Evolutionary conservation across 1,140 invertebrate species (phyloP), one percentile per base, ranked within the genome.

Genomic region (Scaptomyza hsui): DNA sequence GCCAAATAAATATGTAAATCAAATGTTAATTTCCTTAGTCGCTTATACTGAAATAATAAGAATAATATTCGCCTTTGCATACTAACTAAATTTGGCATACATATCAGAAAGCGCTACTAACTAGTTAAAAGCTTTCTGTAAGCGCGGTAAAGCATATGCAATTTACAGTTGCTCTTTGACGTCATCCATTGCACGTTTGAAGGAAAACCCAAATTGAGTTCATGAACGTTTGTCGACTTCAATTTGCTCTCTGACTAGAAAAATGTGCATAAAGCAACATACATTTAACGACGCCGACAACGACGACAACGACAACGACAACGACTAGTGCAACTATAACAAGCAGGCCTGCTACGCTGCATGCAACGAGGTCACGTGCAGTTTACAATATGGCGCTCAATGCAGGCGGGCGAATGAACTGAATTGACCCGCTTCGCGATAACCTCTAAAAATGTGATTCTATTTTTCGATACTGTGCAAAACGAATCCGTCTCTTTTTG

Each of bases 201-300:
- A 86, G 78, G 81, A 81, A 86, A 80, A 86, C 53, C 73, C 71
- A 69, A 89, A 89, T 89, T 89, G 85, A 89, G 85, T 89, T 89
- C 85, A 89, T 78, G 85, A 89, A 89, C 85, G 85, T 89, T 89
- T 89, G 85, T 89, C 85, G 85, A 89, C 85, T 89, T 82, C 85
- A 89, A 89, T 89, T 89, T 83, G 76, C 75, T 83, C 62, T 69
- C 75, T 44, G 55, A 79, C 65, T 52, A 61, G 61, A 55, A 79
- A 37, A 75, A 75, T n/a, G n/a, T n/a, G n/a, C n/a, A n/a, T n/a
- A n/a, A n/a, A n/a, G n/a, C 57, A 73, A 76, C 32, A 76, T 73
- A 42, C 74, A 76, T 76, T 73, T 73, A 49, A 72, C 63, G 51
- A n/a, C 70, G n/a, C n/a, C n/a, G n/a, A n/a, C n/a, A n/a, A n/a